phyloP scores from a whole-genome alignment of 2,888 invertebrate genomes.

The Scotopteryx bipunctaria region DNA sequence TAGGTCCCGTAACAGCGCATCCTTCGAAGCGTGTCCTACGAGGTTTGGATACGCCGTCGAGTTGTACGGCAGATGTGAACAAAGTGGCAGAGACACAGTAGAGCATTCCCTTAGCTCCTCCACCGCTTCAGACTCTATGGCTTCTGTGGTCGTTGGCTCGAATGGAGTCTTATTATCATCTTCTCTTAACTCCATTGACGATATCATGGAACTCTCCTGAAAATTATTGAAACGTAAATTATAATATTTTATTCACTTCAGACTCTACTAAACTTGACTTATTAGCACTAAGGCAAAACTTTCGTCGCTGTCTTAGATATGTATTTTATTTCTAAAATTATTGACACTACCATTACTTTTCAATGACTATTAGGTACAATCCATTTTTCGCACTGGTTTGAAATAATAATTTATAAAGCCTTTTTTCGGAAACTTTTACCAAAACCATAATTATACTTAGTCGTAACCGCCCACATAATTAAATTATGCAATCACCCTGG shows the following conservation, averaged over 20 bases:
- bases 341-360: no score
- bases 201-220: constrained; percentile 76
- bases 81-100: constrained; percentile 86
- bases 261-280: no score
- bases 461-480: no score
- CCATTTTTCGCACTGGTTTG: no score
- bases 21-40: constrained; percentile 85
- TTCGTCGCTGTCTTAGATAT: no score
- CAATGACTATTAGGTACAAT: no score
- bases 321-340: no score
- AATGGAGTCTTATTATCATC: constrained; percentile 63
- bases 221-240: constrained; percentile 38
- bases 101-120: constrained; percentile 87
- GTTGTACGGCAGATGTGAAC: constrained; percentile 89
- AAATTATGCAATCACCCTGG: constrained; percentile 1
- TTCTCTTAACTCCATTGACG: constrained; percentile 71
- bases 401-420: no score
- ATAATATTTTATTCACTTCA: no score
- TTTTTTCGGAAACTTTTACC: no score
- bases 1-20: constrained; percentile 87
- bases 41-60: constrained; percentile 93
- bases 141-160: constrained; percentile 70
- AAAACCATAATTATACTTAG: no score
- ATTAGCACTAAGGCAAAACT: no score
- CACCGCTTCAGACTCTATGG: constrained; percentile 66